Percentiles rank a stretch among this genome's conserved stretches.
Conservation (phyloP, 1,140 invertebrate species). For the Drosophila ironensis region DNA sequence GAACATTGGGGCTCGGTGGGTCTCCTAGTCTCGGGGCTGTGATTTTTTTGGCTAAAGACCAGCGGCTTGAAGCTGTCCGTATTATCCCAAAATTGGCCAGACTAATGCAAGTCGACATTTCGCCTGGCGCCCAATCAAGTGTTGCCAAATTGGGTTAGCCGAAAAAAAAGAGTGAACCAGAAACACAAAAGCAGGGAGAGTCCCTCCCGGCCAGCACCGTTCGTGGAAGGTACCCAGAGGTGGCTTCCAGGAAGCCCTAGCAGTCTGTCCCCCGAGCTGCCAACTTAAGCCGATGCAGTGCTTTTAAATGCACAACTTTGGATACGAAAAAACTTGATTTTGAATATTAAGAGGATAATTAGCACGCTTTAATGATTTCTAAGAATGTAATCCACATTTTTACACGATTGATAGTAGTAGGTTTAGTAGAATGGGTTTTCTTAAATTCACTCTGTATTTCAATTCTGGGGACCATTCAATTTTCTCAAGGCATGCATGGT, state of each 20-base stretch:
- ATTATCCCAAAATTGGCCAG: conserved; percentile 34
- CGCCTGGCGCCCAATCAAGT: conserved; percentile 81
- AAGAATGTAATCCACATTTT: too few species aligned
- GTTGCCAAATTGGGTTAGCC: conserved; percentile 75
- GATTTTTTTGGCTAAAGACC: conserved; percentile 75
- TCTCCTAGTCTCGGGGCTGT: conserved; percentile 38
- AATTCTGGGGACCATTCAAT: too few species aligned
- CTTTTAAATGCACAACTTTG: background rate
- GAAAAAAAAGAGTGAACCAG: background rate
- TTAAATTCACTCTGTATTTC: too few species aligned
- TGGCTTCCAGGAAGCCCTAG: conserved; percentile 64
- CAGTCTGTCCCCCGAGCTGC: conserved; percentile 18
- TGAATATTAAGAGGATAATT: background rate
- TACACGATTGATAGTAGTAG: too few species aligned
- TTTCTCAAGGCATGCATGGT: too few species aligned
- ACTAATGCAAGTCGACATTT: conserved; percentile 66
- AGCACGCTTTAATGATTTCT: too few species aligned
- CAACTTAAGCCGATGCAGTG: conserved; percentile 36
- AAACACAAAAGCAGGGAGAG: background rate
- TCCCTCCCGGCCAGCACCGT: conserved; percentile 13
- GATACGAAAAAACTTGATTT: background rate
- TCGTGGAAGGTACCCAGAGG: conserved; percentile 53
- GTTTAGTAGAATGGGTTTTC: too few species aligned
- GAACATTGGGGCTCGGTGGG: conserved; percentile 12
- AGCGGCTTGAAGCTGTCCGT: conserved; percentile 77